Evolutionary conservation across 2,888 invertebrate species (phyloP), one percentile per base, ranked within the genome.

Genomic region (Xanthorhoe spadicearia): DNA sequence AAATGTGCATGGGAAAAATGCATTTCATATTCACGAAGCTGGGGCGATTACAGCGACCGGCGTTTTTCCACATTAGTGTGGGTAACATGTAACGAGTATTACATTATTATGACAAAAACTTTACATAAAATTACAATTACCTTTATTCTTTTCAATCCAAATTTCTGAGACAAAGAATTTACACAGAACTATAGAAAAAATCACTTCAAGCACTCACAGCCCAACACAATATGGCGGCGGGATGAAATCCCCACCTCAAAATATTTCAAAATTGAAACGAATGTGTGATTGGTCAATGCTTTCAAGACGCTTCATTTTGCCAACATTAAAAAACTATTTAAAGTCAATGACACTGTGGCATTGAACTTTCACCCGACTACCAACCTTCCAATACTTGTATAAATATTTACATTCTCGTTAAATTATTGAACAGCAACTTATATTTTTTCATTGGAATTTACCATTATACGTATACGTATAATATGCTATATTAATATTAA

Each of bases 191-290:
- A 84, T 76, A 80, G 62, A 79, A 79, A 80, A 86, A 84, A 82
- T 90, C 92, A 92, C 92, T 89, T 85, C 77, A 79, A 90, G 89
- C 90, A 92, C 91, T 86, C 89, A 91, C 90, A 90, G 92, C 89
- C 83, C 84, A 86, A 88, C 89, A 92, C 92, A 93, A 92, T 93
- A 93, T 92, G 92, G 92, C 92, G 92, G 90, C 89, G 85, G 87
- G 84, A 85, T 80, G 77, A 86, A 86, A 89, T 90, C 92, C 90
- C 92, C 92, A 88, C 92, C 89, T 88, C 83, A 81, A 88, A 87
- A 83, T 83, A 86, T 89, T 90, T 92, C 83, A 89, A 93, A 92
- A 89, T 84, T 88, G 82, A 83, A 83, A 83, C 84, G 83, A 73
- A 69, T 70, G 70, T 75, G 74, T 83, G 84, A 92, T 93, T 93